Percentiles rank a stretch among this genome's conserved stretches.
Evolutionary conservation across 2,113 vertebrate genomes (phyloP).

Genomic region (Callionymus lyra): DNA sequence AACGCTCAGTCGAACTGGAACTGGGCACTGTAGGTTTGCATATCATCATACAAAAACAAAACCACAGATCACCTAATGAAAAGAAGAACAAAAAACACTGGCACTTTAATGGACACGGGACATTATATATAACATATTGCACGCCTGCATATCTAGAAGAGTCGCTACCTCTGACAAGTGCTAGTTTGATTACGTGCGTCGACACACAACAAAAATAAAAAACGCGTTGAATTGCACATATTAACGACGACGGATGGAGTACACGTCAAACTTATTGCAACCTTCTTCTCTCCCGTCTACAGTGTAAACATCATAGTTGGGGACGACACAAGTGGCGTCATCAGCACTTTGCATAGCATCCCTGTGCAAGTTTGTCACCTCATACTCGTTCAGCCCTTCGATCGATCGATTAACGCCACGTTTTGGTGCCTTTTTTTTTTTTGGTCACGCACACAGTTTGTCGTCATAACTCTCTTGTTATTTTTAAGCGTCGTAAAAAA

Average conservation of each 20-base stretch:
- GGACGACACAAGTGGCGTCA: slow-evolving; percentile 29
- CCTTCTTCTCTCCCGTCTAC: slow-evolving; percentile 6
- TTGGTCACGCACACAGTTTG: slow-evolving; percentile 26
- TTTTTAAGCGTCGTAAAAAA: not conserved
- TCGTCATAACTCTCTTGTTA: not conserved
- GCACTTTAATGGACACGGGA: slow-evolving; percentile 39
- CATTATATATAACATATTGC: slow-evolving; percentile 22
- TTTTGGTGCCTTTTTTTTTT: slow-evolving; percentile 29
- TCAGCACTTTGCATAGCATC: slow-evolving; percentile 50
- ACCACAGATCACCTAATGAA: slow-evolving; percentile 34
- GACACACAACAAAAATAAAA: slow-evolving; percentile 23
- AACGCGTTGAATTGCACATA: slow-evolving; percentile 42
- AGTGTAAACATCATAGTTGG: slow-evolving; percentile 37
- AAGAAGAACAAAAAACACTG: no score
- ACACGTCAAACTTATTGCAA: slow-evolving; percentile 46
- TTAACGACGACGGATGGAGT: slow-evolving; percentile 27
- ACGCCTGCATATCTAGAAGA: slow-evolving; percentile 39
- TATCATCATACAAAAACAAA: slow-evolving; percentile 36
- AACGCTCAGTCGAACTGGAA: slow-evolving; percentile 24
- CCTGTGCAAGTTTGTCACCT: slow-evolving; percentile 46
- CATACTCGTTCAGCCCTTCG: slow-evolving; percentile 44
- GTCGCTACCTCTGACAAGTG: slow-evolving; percentile 15
- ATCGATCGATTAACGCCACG: slow-evolving; percentile 15
- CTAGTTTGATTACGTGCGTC: slow-evolving; percentile 12
- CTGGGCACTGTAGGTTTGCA: slow-evolving; percentile 56